Base-by-base conservation (phyloP, 2,113 vertebrate species). In the Gnathonemus longibarbis region DNA sequence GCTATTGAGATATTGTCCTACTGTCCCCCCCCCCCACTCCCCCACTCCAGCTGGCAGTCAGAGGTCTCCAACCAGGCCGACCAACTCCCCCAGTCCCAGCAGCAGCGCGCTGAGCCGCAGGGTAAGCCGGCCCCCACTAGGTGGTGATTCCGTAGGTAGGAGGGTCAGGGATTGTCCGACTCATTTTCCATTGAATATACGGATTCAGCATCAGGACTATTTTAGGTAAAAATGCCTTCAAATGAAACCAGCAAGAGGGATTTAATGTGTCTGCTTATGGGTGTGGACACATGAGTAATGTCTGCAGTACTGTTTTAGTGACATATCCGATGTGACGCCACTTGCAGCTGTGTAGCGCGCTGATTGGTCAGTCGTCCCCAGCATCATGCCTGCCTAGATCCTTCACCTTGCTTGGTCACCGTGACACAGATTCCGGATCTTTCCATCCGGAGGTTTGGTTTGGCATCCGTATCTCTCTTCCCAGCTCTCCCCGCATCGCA, bases 61-160 rank as follows among this genome's bases (percentile, higher is more conserved):
- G 3, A 93, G 96, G 46, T 97, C 96, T 0, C 97, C 95, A 58
- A 95, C 96, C 27, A 98, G 96, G 93, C 97, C 97, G 3, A 95
- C 96, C 0, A 97, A 97, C 88, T 97, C 96, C 90, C 97, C 97
- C 48, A 98, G 98, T 87, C 97, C 98, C 6, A 96, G 96, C 88
- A 96, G 97, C 56, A 96, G 97, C 52, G 95, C 96, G 89, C 95
- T 95, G 91, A 97, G 96, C 92, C 93, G 96, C 86, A 99, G 98
- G 96, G 98, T 99, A 94, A 90, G 95, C n/a, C 9, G 19, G 7
- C 62, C 3, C 5, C 27, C 31, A 52, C 19, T 31, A 62, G 7
- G 42, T 24, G 80, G 39, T 5, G 6, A 45, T 15, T 77, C 27
- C 8, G 19, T n/a, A 15, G n/a, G 45, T 31, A 39, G 13, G 6